Base-by-base conservation (phyloP, 2,113 vertebrate species). In the Dermatemys mawii region DNA sequence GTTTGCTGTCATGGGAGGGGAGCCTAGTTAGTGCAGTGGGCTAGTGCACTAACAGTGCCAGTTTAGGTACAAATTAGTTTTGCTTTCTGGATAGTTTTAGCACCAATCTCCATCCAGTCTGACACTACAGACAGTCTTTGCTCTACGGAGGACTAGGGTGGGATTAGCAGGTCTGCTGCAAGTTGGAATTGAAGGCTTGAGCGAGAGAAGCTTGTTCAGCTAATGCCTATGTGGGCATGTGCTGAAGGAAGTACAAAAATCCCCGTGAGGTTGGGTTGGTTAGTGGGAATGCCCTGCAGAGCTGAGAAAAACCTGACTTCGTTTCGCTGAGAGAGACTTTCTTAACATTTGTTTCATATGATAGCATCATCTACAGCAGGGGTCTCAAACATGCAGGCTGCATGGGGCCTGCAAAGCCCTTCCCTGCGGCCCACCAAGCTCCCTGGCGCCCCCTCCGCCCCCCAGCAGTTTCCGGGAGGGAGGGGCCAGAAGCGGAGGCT, bases 281-380 rank as follows among this genome's bases (percentile, higher is more conserved):
- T 8, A 76, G 24, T 46, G 24, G 41, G 24, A 19, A 29, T 76
- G 24, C 13, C 73, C 41, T 46, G 24, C 38, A 76, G 26, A 44
- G 41, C 22, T 76, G 24, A 41, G 26, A 73, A 41, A 22, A 38
- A 38, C 38, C 19, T 76, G 24, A 41, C 84, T 8, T 9, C 4
- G 10, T 54, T 73, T 63, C 86, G 48, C 1, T 8, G 46, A 84
- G 63, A 35, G 19, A 38, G 5, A 21, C 13, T 73, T 2, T 29
- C 41, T 3, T 78, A 44, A 6, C 11, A 2, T 67, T 46, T 9
- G 84, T 41, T 55, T 24, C 8, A 46, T 19, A 8, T 76, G 2
- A 44, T 49, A 0, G 6, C 38, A 88, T 27, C 2, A 1, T 29
- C 16, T n/a, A n/a, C n/a, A n/a, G n/a, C n/a, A n/a, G n/a, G n/a